Evolutionary conservation across 1,140 invertebrate species (phyloP).

Genomic region (Aporrectodea caliginosa): DNA sequence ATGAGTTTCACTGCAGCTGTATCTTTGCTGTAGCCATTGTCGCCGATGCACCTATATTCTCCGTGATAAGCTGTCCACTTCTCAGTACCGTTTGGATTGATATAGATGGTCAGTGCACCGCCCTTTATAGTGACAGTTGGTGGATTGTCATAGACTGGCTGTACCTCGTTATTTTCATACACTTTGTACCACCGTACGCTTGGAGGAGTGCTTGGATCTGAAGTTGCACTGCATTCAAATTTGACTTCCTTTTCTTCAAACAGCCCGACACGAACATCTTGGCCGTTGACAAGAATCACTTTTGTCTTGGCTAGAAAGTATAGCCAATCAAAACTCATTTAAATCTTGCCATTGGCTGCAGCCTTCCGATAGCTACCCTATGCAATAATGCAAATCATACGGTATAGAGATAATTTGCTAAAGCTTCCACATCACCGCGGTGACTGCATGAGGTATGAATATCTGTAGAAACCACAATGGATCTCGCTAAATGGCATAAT

Average conservation of each 20-base stretch:
- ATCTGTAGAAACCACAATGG: too few species aligned
- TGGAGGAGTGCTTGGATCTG: constrained; percentile 24
- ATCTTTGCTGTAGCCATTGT: not conserved
- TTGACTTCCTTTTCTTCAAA: not conserved
- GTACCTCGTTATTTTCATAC: not conserved
- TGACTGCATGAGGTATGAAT: too few species aligned
- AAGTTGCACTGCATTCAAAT: constrained; percentile 16
- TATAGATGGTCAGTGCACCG: not conserved
- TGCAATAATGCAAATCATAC: too few species aligned
- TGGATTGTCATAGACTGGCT: not conserved
- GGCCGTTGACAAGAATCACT: not conserved
- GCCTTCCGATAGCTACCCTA: too few species aligned
- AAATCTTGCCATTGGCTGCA: too few species aligned
- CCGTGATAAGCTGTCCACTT: not conserved
- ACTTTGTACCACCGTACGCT: constrained; percentile 8
- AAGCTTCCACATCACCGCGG: too few species aligned
- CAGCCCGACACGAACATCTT: not conserved
- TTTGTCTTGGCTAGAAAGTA: not conserved
- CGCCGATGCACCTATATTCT: not conserved
- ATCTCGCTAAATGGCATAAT: too few species aligned
- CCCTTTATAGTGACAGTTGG: not conserved
- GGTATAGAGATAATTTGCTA: too few species aligned
- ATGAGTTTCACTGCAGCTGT: too few species aligned
- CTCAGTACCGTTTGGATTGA: not conserved
- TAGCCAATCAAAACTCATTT: too few species aligned